Base-by-base conservation (phyloP, 2,888 invertebrate genomes). In the Embidobia sp. region DNA sequence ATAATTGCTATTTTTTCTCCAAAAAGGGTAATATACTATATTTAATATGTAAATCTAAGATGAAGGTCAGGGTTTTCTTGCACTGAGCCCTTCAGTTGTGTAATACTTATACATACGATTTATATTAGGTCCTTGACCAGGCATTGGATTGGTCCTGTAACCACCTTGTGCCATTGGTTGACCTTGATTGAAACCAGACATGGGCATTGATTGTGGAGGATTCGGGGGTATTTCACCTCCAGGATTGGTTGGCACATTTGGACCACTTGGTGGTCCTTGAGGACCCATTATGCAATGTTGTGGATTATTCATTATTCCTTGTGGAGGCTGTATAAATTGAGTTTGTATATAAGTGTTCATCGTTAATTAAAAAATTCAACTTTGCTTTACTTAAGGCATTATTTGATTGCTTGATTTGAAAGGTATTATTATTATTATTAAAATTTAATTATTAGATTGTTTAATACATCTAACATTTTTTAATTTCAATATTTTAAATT, bases 91-190 rank as follows among this genome's bases (percentile, higher is more conserved):
- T n/a, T n/a, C n/a, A n/a, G n/a, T n/a, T n/a, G n/a, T n/a, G n/a
- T n/a, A n/a, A n/a, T n/a, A n/a, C n/a, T n/a, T n/a, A 33, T 26
- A 80, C 84, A 35, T 83, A 89, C 89, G 86, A 78, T 88, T 90
- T 76, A 89, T 91, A 87, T 70, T 89, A 84, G 90, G 90, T 90
- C 70, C 92, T 91, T 87, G 92, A 82, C 85, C 92, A 90, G 86
- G 92, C 90, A 90, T 93, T 89, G 85, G 93, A 88, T 82, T 93
- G 88, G 82, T 92, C 90, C 93, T 91, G 87, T 87, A 92, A 84
- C 85, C 87, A 64, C 85, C 85, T 80, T 88, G 89, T 78, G 88
- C 79, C 84, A 88, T 89, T 37, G 89, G 89, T 64, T 90, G 90
- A 3, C 87, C 88, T 81, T 89, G 89, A 78, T 86, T 86, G 67